Percentiles rank a stretch among this genome's conserved stretches.
These are phyloP conservation scores for Pseudomyrmex pallidus DNA, from an alignment of 1,140 invertebrate genomes.

Conservation along the genomic window DNA sequence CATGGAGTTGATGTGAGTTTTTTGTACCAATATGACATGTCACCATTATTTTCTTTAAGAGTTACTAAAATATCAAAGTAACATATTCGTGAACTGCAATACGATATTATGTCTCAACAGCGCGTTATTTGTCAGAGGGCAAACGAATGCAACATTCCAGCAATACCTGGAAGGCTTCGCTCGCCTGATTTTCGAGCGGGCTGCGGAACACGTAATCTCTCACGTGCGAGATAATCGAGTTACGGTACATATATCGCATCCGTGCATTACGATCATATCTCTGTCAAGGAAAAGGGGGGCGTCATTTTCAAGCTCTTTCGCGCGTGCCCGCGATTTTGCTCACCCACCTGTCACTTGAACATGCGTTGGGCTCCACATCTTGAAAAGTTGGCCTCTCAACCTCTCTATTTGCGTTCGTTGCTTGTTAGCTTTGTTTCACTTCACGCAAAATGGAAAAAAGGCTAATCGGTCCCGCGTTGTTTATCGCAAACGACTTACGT, in stretches of 20 bases:
- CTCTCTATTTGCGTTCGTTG: conserved; percentile 9
- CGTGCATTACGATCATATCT: conserved; percentile 39
- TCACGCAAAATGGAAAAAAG: no score
- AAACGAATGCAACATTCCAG: not conserved
- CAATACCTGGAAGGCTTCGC: conserved; percentile 50
- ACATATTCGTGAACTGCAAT: no score
- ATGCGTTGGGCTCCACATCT: conserved; percentile 94
- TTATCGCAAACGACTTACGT: not conserved
- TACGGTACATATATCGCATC: conserved; percentile 48
- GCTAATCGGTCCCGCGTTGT: not conserved
- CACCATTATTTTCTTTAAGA: not conserved
- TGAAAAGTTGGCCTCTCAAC: conserved; percentile 37
- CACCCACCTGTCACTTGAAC: conserved; percentile 91
- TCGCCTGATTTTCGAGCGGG: conserved; percentile 56
- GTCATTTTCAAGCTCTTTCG: not conserved
- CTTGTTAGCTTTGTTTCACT: no score
- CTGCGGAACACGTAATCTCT: conserved; percentile 58
- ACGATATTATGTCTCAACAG: not conserved
- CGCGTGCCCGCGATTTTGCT: not conserved
- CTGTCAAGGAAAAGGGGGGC: conserved; percentile 46
- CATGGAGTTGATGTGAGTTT: no score
- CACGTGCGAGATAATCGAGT: conserved; percentile 46
- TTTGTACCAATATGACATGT: not conserved
- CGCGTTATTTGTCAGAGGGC: not conserved
- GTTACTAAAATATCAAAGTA: not conserved